phyloP scores from a whole-genome alignment of 1,140 invertebrate genomes.

The Ceratina japonica region DNA sequence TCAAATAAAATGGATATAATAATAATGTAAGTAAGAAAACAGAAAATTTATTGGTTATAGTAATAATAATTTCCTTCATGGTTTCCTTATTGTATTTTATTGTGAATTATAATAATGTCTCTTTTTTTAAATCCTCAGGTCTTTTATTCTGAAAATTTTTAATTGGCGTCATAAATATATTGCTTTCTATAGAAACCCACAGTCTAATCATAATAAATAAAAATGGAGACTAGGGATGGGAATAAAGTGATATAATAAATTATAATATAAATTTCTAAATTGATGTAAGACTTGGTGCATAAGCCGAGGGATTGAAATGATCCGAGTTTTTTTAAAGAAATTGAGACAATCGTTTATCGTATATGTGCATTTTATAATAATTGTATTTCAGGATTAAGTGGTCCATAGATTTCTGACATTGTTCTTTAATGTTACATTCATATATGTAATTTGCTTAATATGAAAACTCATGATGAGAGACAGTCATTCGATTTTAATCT shows the following conservation, averaged over 20 bases:
- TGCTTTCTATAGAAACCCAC: too few relatives aligned
- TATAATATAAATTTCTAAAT: too few relatives aligned
- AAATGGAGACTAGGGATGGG: too few relatives aligned
- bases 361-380: neutral
- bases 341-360: neutral
- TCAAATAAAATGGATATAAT: conserved; percentile 26
- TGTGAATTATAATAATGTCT: conserved; percentile 30
- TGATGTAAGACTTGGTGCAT: too few relatives aligned
- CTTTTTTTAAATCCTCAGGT: neutral
- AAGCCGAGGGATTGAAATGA: too few relatives aligned
- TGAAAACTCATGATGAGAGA: too few relatives aligned
- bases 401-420: conserved; percentile 2
- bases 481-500: too few relatives aligned
- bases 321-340: neutral
- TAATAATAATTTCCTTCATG: too few relatives aligned
- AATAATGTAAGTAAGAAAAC: conserved; percentile 22
- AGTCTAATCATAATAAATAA: too few relatives aligned
- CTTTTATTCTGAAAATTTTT: conserved; percentile 11
- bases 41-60: too few relatives aligned
- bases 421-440: neutral
- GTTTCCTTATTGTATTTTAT: conserved; percentile 43
- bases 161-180: too few relatives aligned
- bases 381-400: conserved; percentile 14
- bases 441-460: conserved; percentile 4
- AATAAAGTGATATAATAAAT: too few relatives aligned